Evolutionary conservation across 2,888 invertebrate species (phyloP).

Genomic region (Euzetes globulus): DNA sequence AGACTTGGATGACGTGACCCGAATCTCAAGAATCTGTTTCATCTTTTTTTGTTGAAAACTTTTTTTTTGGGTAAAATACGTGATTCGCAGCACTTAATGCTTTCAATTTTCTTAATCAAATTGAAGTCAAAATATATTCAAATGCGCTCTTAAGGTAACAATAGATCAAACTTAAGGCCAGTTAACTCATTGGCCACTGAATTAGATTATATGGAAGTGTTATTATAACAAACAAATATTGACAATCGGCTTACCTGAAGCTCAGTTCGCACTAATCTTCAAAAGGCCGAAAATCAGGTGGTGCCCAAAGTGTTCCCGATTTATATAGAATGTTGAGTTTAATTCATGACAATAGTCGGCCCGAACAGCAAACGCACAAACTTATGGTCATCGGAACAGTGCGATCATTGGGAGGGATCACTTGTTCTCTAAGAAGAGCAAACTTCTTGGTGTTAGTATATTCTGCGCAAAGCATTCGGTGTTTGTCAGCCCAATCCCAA

Average conservation of each 20-base stretch:
- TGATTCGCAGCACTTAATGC: conserved; percentile 11
- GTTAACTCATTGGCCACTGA: neutral
- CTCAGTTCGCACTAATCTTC: conserved; percentile 12
- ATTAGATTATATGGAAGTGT: neutral
- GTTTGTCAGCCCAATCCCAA: neutral
- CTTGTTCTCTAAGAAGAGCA: neutral
- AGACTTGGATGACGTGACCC: neutral
- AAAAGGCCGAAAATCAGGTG: conserved; percentile 1
- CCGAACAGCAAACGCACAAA: neutral
- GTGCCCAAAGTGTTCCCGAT: neutral
- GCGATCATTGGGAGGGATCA: conserved; percentile 20
- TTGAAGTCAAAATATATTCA: neutral
- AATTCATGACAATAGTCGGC: conserved; percentile 5
- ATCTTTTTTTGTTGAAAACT: neutral
- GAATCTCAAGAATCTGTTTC: neutral
- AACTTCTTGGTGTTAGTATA: conserved; percentile 12
- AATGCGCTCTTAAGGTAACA: neutral
- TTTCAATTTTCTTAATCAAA: conserved; percentile 22
- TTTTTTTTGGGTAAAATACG: neutral
- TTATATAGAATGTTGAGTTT: neutral
- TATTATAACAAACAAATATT: conserved; percentile 19
- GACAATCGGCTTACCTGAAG: conserved; percentile 26
- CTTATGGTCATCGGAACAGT: conserved; percentile 18
- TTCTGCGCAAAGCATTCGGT: conserved; percentile 16
- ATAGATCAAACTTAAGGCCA: neutral